A percentile compares a stretch with the other conserved stretches of the same genome.
phyloP scores from a whole-genome alignment of 2,113 vertebrate species.

The Spermophilus dauricus region DNA sequence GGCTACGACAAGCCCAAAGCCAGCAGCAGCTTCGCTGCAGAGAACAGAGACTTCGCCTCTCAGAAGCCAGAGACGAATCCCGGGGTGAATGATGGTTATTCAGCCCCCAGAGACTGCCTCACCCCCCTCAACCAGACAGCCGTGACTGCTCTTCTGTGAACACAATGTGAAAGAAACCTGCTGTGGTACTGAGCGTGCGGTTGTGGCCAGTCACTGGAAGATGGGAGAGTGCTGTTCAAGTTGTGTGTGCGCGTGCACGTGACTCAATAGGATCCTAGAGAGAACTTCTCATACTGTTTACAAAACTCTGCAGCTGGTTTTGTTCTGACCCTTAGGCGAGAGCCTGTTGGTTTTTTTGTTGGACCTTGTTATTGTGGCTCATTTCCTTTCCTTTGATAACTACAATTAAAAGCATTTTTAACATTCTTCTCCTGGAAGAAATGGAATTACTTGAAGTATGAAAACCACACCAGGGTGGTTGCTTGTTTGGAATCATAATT shows the following conservation, averaged over 20 bases:
- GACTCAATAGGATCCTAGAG: slow-evolving; percentile 81
- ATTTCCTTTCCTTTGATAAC: slow-evolving; percentile 75
- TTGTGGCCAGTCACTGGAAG: slow-evolving; percentile 72
- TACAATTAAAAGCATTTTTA: slow-evolving; percentile 72
- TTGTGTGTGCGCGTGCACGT: rapidly evolving
- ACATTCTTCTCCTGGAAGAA: slow-evolving; percentile 74
- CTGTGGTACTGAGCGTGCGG: slow-evolving; percentile 57
- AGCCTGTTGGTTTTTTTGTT: slow-evolving; percentile 72
- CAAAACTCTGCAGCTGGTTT: slow-evolving; percentile 85
- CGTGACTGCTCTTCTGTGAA: slow-evolving; percentile 84
- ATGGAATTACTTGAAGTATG: slow-evolving; percentile 84
- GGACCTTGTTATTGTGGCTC: slow-evolving; percentile 69
- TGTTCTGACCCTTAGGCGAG: slow-evolving; percentile 77
- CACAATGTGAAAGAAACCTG: slow-evolving; percentile 51
- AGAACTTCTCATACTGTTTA: slow-evolving; percentile 85
- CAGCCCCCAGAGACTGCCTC: slow-evolving; percentile 89
- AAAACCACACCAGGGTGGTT: slow-evolving; percentile 73
- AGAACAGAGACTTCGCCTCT: slow-evolving; percentile 80
- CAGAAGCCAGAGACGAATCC: slow-evolving; percentile 85
- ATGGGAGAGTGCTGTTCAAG: background rate
- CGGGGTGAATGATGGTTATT: slow-evolving; percentile 85
- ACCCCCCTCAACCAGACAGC: slow-evolving; percentile 86
- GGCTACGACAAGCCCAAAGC: slow-evolving; percentile 91
- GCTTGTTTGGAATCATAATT: slow-evolving; percentile 63
- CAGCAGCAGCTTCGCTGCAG: slow-evolving; percentile 55